These are phyloP conservation scores for Chymomyza costata DNA, from an alignment of 1,140 invertebrate species.

Conservation along the genomic window DNA sequence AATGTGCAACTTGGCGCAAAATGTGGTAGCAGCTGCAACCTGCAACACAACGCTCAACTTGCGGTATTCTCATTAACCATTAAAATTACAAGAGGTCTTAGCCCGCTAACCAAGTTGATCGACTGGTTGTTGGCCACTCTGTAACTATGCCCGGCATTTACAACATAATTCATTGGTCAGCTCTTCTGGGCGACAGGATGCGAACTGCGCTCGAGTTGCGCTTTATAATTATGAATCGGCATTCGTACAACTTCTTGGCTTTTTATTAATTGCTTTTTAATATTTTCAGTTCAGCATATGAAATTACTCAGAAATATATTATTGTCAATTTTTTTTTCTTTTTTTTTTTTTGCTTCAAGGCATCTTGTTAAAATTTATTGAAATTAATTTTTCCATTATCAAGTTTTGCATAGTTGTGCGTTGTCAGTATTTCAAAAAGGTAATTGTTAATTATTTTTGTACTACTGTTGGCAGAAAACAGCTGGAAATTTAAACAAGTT, in stretches of 20 bases:
- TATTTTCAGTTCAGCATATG: constrained; percentile 41
- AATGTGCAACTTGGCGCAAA: constrained; percentile 48
- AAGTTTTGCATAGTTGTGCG: constrained; percentile 30
- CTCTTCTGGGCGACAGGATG: constrained; percentile 1
- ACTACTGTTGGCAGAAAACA: no score
- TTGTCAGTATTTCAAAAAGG: constrained; percentile 24
- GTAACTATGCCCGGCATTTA: constrained; percentile 59
- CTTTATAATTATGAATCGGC: constrained; percentile 56
- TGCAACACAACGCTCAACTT: constrained; percentile 23
- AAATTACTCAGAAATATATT: constrained; percentile 34
- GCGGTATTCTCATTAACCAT: constrained; percentile 67
- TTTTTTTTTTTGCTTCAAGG: constrained; percentile 1
- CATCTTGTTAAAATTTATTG: constrained; percentile 48
- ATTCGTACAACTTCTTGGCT: constrained; percentile 45
- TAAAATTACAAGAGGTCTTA: constrained; percentile 52
- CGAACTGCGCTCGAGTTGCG: constrained; percentile 7
- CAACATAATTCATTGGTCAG: constrained; percentile 62
- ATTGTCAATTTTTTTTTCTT: constrained; percentile 37
- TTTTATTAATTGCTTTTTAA: constrained; percentile 72
- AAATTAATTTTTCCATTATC: constrained; percentile 62
- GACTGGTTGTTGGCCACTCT: constrained; percentile 8
- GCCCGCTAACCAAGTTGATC: constrained; percentile 9
- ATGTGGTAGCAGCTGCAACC: constrained; percentile 38
- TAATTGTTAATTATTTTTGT: constrained; percentile 24
- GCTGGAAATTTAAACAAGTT: no score